Percentiles rank a stretch among this genome's conserved stretches.
These are phyloP conservation scores for Drosophila anceps DNA, from an alignment of 2,888 invertebrate species.

Conservation along the genomic window DNA sequence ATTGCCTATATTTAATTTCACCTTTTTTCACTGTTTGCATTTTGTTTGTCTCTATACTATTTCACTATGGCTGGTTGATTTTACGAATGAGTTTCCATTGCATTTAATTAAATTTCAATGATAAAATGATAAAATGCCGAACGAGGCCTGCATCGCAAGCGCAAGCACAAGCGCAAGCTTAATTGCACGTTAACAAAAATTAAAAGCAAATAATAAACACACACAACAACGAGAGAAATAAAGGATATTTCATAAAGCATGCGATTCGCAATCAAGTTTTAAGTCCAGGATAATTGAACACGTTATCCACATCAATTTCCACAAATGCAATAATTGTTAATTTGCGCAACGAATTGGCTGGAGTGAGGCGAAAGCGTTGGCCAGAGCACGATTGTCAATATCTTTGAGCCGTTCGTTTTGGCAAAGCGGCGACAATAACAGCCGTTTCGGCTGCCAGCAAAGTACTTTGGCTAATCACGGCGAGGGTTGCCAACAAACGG, in stretches of 20 bases:
- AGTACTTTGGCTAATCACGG: conserved; percentile 75
- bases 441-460: conserved; percentile 40
- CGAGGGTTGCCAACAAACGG: conserved; percentile 43
- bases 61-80: conserved; percentile 79
- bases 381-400: conserved; percentile 2
- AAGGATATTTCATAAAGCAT: conserved; percentile 17
- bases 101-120: conserved; percentile 76
- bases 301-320: conserved; percentile 22
- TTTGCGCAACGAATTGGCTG: neutral
- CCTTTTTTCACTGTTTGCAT: conserved; percentile 80
- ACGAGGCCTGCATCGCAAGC: conserved; percentile 5
- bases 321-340: conserved; percentile 6
- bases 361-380: conserved; percentile 8
- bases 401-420: neutral
- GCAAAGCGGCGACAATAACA: conserved; percentile 20
- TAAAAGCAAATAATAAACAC: conserved; percentile 40
- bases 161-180: conserved; percentile 39
- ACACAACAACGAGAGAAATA: conserved; percentile 6
- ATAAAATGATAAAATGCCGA: conserved; percentile 31
- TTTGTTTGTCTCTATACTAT: conserved; percentile 79
- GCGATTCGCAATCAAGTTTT: conserved; percentile 46
- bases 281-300: conserved; percentile 52
- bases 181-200: conserved; percentile 73
- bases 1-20: conserved; percentile 81
- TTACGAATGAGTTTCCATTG: conserved; percentile 65